A percentile compares a stretch with the other conserved stretches of the same genome.
These are phyloP conservation scores for Anaspis maculata DNA, from an alignment of 2,888 invertebrate genomes.

Conservation along the genomic window DNA sequence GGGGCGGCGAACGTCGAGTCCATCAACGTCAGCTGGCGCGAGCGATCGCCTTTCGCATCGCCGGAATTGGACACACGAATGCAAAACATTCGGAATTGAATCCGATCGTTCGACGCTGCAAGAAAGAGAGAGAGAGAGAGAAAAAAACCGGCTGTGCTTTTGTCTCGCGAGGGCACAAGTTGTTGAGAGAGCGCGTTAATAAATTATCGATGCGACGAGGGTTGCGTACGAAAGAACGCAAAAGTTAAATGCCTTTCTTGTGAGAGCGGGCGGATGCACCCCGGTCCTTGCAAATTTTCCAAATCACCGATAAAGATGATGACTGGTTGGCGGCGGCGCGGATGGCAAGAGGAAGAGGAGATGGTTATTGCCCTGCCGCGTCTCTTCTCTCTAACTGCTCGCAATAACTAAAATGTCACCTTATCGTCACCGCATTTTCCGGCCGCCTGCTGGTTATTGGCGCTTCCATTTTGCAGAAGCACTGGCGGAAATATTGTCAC, in stretches of 20 bases:
- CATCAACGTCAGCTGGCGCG: conserved; percentile 30
- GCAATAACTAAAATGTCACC: conserved; percentile 7
- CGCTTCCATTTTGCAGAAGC: too few species aligned
- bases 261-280: too few species aligned
- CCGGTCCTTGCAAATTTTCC: conserved; percentile 22
- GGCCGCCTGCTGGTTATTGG: too few species aligned
- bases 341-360: conserved; percentile 11
- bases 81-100: conserved; percentile 23
- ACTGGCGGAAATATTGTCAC: too few species aligned
- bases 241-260: conserved; percentile 16
- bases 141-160: too few species aligned
- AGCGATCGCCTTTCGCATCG: conserved; percentile 30
- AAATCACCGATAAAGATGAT: conserved; percentile 18
- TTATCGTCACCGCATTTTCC: conserved; percentile 5
- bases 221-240: conserved; percentile 16
- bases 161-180: too few species aligned
- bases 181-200: conserved; percentile 26
- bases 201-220: conserved; percentile 24
- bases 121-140: conserved; percentile 24
- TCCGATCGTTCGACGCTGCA: conserved; percentile 18
- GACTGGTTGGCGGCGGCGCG: too few species aligned
- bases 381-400: too few species aligned
- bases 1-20: too few species aligned
- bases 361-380: conserved; percentile 6
- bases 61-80: conserved; percentile 27